These are phyloP conservation scores for Rhinella marina DNA, from an alignment of 2,797 vertebrate species.

Conservation along the genomic window DNA sequence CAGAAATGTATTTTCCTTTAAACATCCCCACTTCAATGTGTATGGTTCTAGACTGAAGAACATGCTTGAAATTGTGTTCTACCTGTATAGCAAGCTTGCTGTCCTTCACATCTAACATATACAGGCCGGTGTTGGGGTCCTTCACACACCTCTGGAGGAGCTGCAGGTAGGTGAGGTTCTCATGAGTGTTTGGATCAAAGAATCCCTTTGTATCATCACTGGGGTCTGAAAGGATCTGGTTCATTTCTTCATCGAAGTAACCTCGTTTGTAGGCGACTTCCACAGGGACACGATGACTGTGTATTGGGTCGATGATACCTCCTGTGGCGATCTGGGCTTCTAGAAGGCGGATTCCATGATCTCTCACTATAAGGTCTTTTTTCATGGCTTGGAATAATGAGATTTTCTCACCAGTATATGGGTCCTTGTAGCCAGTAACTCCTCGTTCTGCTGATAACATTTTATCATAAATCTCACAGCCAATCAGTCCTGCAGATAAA, in stretches of 20 bases:
- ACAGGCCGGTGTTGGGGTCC: slow-evolving; percentile 77
- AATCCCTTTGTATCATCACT: slow-evolving; percentile 78
- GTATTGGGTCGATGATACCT: slow-evolving; percentile 81
- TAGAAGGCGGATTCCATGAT: slow-evolving; percentile 78
- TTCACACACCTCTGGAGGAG: slow-evolving; percentile 76
- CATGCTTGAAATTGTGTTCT: background rate
- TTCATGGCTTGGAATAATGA: slow-evolving; percentile 72
- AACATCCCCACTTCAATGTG: background rate
- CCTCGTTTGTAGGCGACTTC: slow-evolving; percentile 81
- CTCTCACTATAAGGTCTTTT: slow-evolving; percentile 79
- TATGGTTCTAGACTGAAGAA: slow-evolving; percentile 45
- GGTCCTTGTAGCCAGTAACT: slow-evolving; percentile 83
- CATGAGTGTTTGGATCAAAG: slow-evolving; percentile 79
- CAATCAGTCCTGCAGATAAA: slow-evolving; percentile 78
- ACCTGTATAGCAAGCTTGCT: background rate
- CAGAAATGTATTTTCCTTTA: slow-evolving; percentile 31
- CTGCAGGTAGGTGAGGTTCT: slow-evolving; percentile 78
- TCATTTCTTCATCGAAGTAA: slow-evolving; percentile 79
- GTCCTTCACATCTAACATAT: slow-evolving; percentile 62
- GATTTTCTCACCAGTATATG: slow-evolving; percentile 64
- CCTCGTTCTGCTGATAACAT: slow-evolving; percentile 82
- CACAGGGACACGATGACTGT: slow-evolving; percentile 78
- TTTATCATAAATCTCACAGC: slow-evolving; percentile 79
- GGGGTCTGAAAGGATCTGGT: slow-evolving; percentile 75
- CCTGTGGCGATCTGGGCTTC: slow-evolving; percentile 84